Evolutionary conservation across 2,888 invertebrate genomes (phyloP).

Genomic region (Lochmaea capreae): DNA sequence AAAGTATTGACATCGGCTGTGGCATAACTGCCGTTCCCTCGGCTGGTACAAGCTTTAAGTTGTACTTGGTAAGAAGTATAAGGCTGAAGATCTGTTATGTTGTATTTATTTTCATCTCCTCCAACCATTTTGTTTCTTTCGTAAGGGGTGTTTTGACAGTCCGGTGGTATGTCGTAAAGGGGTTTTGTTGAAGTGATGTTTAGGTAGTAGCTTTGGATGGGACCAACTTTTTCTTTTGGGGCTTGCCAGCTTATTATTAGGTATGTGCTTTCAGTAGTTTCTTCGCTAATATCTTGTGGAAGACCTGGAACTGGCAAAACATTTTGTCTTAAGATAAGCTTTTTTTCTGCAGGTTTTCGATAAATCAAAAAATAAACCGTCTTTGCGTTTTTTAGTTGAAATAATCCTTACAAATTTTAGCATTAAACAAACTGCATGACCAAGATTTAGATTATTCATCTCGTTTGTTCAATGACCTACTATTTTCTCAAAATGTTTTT

Average conservation of each 20-base stretch:
- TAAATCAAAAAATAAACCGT: too few relatives aligned
- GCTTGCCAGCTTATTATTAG: conserved; percentile 31
- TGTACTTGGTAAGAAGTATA: neutral
- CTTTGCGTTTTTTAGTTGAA: too few relatives aligned
- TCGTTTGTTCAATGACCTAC: too few relatives aligned
- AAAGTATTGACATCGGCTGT: neutral
- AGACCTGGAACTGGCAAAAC: conserved; percentile 35
- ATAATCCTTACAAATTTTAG: too few relatives aligned
- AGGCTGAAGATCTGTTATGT: neutral
- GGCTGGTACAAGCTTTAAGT: neutral
- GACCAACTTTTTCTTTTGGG: conserved; percentile 41
- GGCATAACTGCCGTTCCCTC: neutral
- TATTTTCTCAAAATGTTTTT: too few relatives aligned
- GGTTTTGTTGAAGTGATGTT: conserved; percentile 33
- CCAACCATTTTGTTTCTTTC: neutral
- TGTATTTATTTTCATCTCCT: neutral
- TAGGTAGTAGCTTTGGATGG: conserved; percentile 39
- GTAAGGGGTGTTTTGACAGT: neutral
- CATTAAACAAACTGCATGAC: too few relatives aligned
- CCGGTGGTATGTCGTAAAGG: conserved; percentile 30
- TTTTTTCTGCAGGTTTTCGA: neutral
- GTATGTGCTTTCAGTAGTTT: neutral
- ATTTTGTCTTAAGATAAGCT: neutral
- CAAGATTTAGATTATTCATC: too few relatives aligned
- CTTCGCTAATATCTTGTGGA: conserved; percentile 13